Evolutionary conservation across 2,888 invertebrate genomes (phyloP), one percentile per base, ranked within the genome.

Genomic region (Heteromyza rotundicornis): DNA sequence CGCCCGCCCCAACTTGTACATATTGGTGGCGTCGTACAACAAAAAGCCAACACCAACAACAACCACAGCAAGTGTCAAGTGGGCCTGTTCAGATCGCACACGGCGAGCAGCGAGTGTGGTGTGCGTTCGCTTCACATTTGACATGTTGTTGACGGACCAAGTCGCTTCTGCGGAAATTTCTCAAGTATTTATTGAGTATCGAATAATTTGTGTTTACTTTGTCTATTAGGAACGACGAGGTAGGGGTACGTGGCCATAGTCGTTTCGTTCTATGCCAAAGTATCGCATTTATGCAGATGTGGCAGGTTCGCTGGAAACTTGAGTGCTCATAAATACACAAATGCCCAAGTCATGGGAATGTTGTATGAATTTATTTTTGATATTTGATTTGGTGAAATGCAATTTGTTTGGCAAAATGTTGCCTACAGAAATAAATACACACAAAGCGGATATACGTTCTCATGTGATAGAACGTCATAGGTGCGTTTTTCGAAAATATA

Each of bases 201-300:
- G 44, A 57, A 61, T 61, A 61, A 61, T 61, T 61, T 61, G 57
- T 52, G 52, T 61, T 61, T 52, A 47, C 35, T 55, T 55, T 55
- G 55, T 35, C 36, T 14, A 35, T 17, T 40, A n/a, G 3, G n/a
- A n/a, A 7, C 3, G 40, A 27, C 27, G 27, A n/a, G 27, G 10
- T 27, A 10, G 27, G 10, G 7, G 27, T 5, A 27, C 27, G 27
- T 5, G 10, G 7, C 5, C 27, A 7, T 27, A 27, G 40, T 7
- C 7, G 12, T 5, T 40, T 7, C 40, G n/a, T 40, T 7, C 40
- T 3, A 40, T n/a, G 10, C 27, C 27, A 10, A 27, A 27, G 40
- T 40, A 12, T 40, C 52, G 40, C 52, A 53, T 59, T 52, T 53
- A 32, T 53, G 59, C 53, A 59, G 59, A 53, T 59, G 59, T 27